phyloP scores from a whole-genome alignment of 2,797 vertebrate species.

The Discoglossus pictus region DNA sequence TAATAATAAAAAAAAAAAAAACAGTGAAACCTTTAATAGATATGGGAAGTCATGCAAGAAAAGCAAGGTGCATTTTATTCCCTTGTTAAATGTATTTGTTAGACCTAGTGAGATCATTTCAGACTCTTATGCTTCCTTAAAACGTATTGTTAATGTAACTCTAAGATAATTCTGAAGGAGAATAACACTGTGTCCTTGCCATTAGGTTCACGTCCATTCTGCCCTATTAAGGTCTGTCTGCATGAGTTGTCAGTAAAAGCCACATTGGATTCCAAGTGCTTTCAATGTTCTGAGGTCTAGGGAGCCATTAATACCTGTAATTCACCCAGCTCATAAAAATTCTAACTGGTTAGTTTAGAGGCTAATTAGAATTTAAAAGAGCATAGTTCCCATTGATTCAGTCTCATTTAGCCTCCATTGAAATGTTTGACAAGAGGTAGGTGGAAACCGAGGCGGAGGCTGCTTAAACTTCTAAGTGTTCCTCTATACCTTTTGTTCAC shows the following conservation, averaged over 20 bases:
- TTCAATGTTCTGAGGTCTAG: conserved; percentile 48
- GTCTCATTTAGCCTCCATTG: conserved; percentile 55
- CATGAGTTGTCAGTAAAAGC: conserved; percentile 45
- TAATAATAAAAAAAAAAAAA: conserved; percentile 29
- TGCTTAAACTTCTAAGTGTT: conserved; percentile 53
- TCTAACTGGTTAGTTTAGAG: conserved; percentile 55
- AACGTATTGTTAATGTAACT: conserved; percentile 25
- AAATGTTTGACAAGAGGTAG: conserved; percentile 54
- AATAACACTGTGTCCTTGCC: conserved; percentile 7
- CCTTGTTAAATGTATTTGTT: conserved; percentile 15
- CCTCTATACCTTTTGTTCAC: conserved; percentile 35
- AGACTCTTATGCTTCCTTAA: conserved; percentile 15
- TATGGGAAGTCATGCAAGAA: neutral
- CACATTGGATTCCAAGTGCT: conserved; percentile 50
- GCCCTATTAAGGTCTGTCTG: conserved; percentile 42
- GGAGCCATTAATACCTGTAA: conserved; percentile 60
- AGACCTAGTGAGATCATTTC: conserved; percentile 1
- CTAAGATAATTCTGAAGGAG: neutral
- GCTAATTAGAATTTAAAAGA: conserved; percentile 64
- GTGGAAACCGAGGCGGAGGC: conserved; percentile 53
- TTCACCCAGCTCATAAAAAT: conserved; percentile 62
- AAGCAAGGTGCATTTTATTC: conserved; percentile 8
- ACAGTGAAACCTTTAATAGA: conserved; percentile 1
- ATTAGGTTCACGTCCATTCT: conserved; percentile 19
- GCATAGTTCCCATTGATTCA: conserved; percentile 51